phyloP scores from a whole-genome alignment of 2,888 invertebrate species.

The Cheilosia variabilis region DNA sequence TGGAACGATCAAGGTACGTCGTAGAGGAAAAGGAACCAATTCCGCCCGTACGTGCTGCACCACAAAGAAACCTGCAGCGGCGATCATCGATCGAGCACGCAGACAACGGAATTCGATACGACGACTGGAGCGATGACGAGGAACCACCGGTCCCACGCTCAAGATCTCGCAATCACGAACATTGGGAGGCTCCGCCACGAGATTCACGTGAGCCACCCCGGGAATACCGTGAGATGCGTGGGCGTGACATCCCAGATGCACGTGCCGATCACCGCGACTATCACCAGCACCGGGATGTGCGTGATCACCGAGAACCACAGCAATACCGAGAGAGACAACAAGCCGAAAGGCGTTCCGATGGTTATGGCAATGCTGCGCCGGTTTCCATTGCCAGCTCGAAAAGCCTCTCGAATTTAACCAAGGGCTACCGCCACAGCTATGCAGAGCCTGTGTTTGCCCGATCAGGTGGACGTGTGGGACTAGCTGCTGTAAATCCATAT shows the following conservation, averaged over 20 bases:
- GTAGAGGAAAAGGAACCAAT: constrained; percentile 83
- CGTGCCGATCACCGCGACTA: constrained; percentile 57
- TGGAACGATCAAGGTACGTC: constrained; percentile 87
- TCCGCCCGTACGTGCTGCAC: constrained; percentile 32
- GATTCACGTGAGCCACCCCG: constrained; percentile 55
- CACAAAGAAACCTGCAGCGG: constrained; percentile 77
- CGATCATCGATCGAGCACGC: constrained; percentile 78
- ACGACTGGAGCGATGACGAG: constrained; percentile 83
- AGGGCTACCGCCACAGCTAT: constrained; percentile 83
- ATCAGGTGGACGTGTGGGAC: constrained; percentile 82
- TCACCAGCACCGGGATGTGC: constrained; percentile 75
- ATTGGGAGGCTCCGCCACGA: constrained; percentile 74
- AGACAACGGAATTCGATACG: constrained; percentile 77
- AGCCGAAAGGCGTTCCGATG: constrained; percentile 55
- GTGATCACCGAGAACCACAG: constrained; percentile 77
- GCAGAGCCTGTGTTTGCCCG: constrained; percentile 83
- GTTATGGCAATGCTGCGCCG: constrained; percentile 56
- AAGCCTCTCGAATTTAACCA: constrained; percentile 81
- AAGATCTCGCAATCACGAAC: constrained; percentile 78
- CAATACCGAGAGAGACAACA: constrained; percentile 76
- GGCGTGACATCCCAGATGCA: constrained; percentile 55
- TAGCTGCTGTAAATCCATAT: constrained; percentile 83
- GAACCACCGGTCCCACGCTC: constrained; percentile 74
- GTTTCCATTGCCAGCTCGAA: constrained; percentile 78
- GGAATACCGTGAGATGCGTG: constrained; percentile 66